Conservation (phyloP, 2,113 vertebrate genomes). For the Tragelaphus strepsiceros region DNA sequence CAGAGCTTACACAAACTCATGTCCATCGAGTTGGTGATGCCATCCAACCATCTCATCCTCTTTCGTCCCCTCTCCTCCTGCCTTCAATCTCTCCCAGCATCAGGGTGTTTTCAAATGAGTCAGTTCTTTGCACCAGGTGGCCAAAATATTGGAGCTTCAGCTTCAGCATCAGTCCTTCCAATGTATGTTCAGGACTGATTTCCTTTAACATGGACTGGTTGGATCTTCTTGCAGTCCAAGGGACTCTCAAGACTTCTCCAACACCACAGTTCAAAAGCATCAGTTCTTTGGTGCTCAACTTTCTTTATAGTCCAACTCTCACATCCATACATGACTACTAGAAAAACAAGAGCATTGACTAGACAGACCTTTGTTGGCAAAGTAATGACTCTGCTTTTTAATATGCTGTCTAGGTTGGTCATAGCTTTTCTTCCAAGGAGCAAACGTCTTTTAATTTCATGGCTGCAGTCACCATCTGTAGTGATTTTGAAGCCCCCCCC, state of each 20-base stretch:
- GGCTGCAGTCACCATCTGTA: neutral
- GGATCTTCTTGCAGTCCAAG: neutral
- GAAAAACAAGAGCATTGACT: neutral
- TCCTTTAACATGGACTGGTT: neutral
- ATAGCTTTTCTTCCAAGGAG: neutral
- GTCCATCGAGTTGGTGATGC: accelerated
- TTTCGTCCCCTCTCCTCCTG: neutral
- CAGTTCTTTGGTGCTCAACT: neutral
- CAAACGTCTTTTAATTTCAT: accelerated
- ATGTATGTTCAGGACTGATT: neutral
- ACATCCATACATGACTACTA: neutral
- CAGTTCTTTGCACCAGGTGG: neutral
- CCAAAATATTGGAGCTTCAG: neutral
- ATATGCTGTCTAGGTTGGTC: neutral
- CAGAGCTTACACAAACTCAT: neutral
- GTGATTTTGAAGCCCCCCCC: neutral
- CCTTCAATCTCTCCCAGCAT: neutral
- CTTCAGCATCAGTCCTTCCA: neutral
- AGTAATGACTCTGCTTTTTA: neutral
- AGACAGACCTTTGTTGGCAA: accelerated
- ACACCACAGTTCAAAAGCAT: neutral
- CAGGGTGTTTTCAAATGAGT: neutral
- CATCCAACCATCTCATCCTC: neutral
- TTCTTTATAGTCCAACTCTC: neutral
- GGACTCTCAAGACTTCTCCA: neutral